Conservation (phyloP, 2,113 vertebrate genomes). For the Leptocoma aspasia region DNA sequence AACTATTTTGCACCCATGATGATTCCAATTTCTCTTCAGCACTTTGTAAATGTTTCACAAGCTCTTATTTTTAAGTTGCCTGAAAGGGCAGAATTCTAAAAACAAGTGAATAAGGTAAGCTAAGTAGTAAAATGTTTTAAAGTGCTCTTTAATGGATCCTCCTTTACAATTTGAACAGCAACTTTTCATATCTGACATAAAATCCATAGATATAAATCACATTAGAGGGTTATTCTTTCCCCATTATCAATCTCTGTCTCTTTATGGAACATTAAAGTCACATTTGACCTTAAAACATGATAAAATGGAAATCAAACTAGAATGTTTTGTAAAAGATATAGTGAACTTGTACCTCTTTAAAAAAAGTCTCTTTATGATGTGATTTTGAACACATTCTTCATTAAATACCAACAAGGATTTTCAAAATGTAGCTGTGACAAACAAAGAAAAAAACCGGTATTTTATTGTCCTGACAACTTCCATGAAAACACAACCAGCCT, state of each 20-base stretch:
- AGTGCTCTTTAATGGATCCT: conserved; percentile 90
- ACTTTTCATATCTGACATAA: conserved; percentile 97
- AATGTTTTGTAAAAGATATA: conserved; percentile 68
- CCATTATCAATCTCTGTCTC: conserved; percentile 98
- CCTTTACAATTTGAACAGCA: conserved; percentile 90
- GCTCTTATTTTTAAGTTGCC: conserved; percentile 52
- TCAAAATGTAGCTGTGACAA: not conserved
- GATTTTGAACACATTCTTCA: conserved; percentile 53
- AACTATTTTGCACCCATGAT: not conserved
- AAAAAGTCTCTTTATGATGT: conserved; percentile 40
- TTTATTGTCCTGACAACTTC: not conserved
- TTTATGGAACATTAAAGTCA: conserved; percentile 89
- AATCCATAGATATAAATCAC: conserved; percentile 99
- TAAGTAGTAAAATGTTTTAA: conserved; percentile 80
- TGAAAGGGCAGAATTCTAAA: conserved; percentile 68
- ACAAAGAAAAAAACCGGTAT: not conserved
- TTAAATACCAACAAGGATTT: conserved; percentile 45
- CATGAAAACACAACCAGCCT: not conserved
- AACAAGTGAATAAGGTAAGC: conserved; percentile 74
- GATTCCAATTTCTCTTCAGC: not conserved
- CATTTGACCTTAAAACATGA: conserved; percentile 88
- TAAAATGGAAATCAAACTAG: conserved; percentile 77
- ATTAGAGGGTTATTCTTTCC: conserved; percentile 90
- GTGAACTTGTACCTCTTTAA: conserved; percentile 65
- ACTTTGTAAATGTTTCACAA: conserved; percentile 51